Conservation (phyloP, 2,888 invertebrate species). For the Temnothorax rugatulus region DNA sequence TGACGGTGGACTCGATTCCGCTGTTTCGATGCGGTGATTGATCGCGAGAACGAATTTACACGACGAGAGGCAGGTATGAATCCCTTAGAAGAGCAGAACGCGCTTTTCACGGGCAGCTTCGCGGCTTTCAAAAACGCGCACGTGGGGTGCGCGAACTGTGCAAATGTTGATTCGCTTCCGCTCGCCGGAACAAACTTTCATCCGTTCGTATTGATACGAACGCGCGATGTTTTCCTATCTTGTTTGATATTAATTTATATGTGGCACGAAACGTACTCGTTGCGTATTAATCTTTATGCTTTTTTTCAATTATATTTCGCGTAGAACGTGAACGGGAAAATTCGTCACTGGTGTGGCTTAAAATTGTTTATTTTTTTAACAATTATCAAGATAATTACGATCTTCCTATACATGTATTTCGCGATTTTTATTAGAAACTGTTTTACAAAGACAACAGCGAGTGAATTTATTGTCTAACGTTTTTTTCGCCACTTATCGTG, state of each 20-base stretch:
- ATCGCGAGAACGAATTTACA: constrained; percentile 51
- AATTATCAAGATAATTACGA: not conserved
- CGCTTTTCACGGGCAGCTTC: constrained; percentile 46
- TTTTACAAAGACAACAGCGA: not conserved
- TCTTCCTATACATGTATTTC: not conserved
- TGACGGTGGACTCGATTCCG: constrained; percentile 52
- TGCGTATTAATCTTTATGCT: constrained; percentile 21
- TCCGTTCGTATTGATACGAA: constrained; percentile 24
- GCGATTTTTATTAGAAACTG: not conserved
- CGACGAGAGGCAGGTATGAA: constrained; percentile 32
- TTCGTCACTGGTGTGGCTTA: not conserved
- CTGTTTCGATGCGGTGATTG: constrained; percentile 56
- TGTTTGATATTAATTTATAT: constrained; percentile 48
- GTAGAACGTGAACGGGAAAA: not conserved
- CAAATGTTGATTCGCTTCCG: constrained; percentile 49
- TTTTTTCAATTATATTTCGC: not conserved
- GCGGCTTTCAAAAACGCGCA: constrained; percentile 30
- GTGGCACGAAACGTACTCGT: constrained; percentile 19
- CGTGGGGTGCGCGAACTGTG: constrained; percentile 25
- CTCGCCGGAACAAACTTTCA: constrained; percentile 3
- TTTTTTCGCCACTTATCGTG: not conserved
- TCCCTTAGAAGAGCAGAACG: constrained; percentile 41
- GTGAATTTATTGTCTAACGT: not conserved
- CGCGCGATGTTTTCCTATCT: constrained; percentile 12
- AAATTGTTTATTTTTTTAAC: not conserved